These are phyloP conservation scores for Colistium nudipinnis DNA, from an alignment of 2,113 vertebrate genomes.

Conservation along the genomic window DNA sequence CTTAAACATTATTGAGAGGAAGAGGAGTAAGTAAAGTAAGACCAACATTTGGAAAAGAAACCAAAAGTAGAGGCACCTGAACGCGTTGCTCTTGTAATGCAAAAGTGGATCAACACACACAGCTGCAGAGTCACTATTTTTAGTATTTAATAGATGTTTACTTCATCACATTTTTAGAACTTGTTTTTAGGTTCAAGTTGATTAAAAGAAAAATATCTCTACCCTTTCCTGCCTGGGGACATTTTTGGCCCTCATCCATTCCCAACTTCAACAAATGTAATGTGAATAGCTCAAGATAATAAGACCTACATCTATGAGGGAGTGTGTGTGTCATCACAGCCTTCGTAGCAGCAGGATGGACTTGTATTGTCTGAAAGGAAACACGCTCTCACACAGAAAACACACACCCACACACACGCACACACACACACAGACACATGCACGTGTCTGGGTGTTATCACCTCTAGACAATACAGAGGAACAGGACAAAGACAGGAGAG, in stretches of 20 bases:
- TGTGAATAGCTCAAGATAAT: constrained; percentile 34
- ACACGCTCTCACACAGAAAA: constrained; percentile 23
- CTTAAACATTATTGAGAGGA: too few relatives aligned
- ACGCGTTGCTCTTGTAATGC: background rate
- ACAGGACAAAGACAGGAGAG: constrained; percentile 79
- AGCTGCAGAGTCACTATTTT: background rate
- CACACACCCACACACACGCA: constrained; percentile 37
- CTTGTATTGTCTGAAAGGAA: constrained; percentile 68
- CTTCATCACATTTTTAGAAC: too few relatives aligned
- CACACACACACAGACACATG: constrained; percentile 43
- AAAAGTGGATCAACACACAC: background rate
- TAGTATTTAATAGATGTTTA: background rate
- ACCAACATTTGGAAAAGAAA: constrained; percentile 3
- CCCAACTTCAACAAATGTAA: too few relatives aligned
- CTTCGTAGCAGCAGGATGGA: constrained; percentile 54
- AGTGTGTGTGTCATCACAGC: constrained; percentile 25
- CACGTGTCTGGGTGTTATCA: constrained; percentile 76
- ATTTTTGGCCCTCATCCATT: constrained; percentile 1
- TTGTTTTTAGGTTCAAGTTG: background rate
- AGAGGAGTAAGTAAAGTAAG: too few relatives aligned
- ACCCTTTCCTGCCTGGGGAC: background rate
- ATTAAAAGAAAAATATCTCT: background rate
- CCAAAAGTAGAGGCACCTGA: background rate
- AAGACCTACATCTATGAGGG: background rate
- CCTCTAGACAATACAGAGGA: constrained; percentile 78